Evolutionary conservation across 2,888 invertebrate species (phyloP).

Genomic region (Eremobia ochroleuca): DNA sequence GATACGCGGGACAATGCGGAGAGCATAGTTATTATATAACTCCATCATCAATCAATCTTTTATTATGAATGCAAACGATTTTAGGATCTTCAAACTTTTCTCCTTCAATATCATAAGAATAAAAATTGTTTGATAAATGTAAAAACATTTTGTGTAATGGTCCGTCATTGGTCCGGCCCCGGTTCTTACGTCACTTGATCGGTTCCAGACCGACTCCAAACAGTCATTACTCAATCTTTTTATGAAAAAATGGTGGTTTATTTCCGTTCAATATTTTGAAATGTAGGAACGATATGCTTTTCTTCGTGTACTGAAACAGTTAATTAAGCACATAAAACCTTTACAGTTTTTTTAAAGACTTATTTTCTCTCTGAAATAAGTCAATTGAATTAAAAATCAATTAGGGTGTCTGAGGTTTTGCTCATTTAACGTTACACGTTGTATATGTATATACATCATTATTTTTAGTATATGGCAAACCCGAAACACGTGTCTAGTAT

Average conservation of each 20-base stretch:
- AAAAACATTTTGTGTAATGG: constrained; percentile 44
- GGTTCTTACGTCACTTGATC: constrained; percentile 22
- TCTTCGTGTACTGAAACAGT: not conserved
- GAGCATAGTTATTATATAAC: not conserved
- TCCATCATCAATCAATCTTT: constrained; percentile 2
- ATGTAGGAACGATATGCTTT: not conserved
- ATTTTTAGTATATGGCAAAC: too few species aligned
- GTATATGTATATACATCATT: too few species aligned
- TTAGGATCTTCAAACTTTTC: not conserved
- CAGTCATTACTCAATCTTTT: constrained; percentile 27
- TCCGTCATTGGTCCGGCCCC: constrained; percentile 1
- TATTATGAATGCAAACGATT: not conserved
- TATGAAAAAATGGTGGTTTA: not conserved
- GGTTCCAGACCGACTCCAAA: constrained; percentile 33
- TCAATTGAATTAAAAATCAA: too few species aligned
- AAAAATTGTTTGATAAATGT: constrained; percentile 47
- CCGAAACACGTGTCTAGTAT: too few species aligned
- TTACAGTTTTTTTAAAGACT: too few species aligned
- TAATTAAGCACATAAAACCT: too few species aligned
- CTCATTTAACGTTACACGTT: too few species aligned
- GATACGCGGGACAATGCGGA: not conserved
- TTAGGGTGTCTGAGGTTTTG: too few species aligned
- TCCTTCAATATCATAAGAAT: not conserved
- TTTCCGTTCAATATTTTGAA: not conserved
- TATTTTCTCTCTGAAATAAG: too few species aligned